A percentile compares a stretch with the other conserved stretches of the same genome.
These are phyloP conservation scores for Clitarchus hookeri DNA, from an alignment of 2,888 invertebrate species.

Conservation along the genomic window DNA sequence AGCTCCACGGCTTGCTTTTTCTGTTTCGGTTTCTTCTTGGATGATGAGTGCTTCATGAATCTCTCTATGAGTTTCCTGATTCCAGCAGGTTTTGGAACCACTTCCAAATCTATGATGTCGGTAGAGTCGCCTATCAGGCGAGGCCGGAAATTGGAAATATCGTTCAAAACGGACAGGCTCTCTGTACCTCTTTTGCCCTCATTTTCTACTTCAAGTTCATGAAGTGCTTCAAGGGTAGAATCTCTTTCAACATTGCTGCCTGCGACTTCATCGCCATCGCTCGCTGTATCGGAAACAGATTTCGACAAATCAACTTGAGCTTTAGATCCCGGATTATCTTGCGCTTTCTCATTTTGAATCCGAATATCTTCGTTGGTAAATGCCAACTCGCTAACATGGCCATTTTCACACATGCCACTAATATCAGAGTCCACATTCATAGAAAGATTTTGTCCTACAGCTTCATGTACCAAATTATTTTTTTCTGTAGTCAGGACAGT, in stretches of 20 bases:
- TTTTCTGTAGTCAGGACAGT: background rate
- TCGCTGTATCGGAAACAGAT: background rate
- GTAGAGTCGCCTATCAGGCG: slow-evolving; percentile 60
- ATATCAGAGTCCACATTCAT: background rate
- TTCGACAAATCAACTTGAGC: background rate
- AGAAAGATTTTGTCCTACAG: background rate
- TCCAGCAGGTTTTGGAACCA: slow-evolving; percentile 58
- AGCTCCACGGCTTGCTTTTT: slow-evolving; percentile 38
- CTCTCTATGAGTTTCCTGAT: slow-evolving; percentile 71
- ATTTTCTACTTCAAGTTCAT: slow-evolving; percentile 31
- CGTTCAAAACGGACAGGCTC: slow-evolving; percentile 16
- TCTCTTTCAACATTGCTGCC: background rate
- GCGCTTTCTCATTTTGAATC: background rate
- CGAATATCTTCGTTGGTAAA: too few relatives aligned
- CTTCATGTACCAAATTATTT: background rate
- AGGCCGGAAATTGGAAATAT: slow-evolving; percentile 51
- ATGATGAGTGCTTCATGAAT: slow-evolving; percentile 68
- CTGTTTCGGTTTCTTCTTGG: slow-evolving; percentile 51
- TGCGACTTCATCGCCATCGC: background rate
- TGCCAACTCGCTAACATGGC: background rate
- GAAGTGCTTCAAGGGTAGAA: background rate
- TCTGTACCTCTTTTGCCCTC: slow-evolving; percentile 10
- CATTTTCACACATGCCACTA: background rate
- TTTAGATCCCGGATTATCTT: background rate
- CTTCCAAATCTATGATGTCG: slow-evolving; percentile 66